These are phyloP conservation scores for Zaprionus ornatus DNA, from an alignment of 1,140 invertebrate genomes.

Conservation along the genomic window DNA sequence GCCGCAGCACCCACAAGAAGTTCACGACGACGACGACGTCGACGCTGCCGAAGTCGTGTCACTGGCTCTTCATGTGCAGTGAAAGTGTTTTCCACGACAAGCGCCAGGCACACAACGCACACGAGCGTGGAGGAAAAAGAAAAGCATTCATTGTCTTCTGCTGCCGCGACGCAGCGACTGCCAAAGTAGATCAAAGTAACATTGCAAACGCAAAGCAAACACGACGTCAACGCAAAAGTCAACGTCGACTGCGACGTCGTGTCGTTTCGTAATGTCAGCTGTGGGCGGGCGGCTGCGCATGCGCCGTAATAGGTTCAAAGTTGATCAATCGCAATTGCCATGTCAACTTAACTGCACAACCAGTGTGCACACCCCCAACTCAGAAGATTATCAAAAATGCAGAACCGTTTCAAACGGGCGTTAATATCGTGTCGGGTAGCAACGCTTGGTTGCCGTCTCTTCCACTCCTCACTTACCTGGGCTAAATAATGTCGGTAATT, in stretches of 20 bases:
- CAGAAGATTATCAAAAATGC: conserved; percentile 3
- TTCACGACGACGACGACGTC: conserved; percentile 46
- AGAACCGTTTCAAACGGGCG: conserved; percentile 20
- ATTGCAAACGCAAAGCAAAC: conserved; percentile 57
- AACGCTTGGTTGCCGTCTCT: conserved; percentile 67
- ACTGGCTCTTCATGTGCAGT: conserved; percentile 77
- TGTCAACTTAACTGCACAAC: conserved; percentile 28
- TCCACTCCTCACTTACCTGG: conserved; percentile 32
- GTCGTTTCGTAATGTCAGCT: conserved; percentile 62
- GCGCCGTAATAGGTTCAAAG: conserved; percentile 74
- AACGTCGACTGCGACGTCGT: conserved; percentile 3
- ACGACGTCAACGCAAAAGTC: conserved; percentile 39
- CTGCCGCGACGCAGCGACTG: conserved; percentile 20
- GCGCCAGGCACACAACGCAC: conserved; percentile 63
- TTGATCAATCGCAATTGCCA: conserved; percentile 65
- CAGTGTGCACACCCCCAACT: not conserved
- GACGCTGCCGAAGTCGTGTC: conserved; percentile 62
- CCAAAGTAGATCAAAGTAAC: conserved; percentile 71
- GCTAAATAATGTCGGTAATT: conserved; percentile 72
- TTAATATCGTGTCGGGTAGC: conserved; percentile 53
- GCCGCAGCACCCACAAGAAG: conserved; percentile 49
- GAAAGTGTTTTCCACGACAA: conserved; percentile 80
- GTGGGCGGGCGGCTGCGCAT: conserved; percentile 49
- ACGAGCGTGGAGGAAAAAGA: conserved; percentile 73
- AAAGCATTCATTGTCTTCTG: conserved; percentile 73